Conservation (phyloP, 2,797 vertebrate genomes). For the Myotis pilosus region DNA sequence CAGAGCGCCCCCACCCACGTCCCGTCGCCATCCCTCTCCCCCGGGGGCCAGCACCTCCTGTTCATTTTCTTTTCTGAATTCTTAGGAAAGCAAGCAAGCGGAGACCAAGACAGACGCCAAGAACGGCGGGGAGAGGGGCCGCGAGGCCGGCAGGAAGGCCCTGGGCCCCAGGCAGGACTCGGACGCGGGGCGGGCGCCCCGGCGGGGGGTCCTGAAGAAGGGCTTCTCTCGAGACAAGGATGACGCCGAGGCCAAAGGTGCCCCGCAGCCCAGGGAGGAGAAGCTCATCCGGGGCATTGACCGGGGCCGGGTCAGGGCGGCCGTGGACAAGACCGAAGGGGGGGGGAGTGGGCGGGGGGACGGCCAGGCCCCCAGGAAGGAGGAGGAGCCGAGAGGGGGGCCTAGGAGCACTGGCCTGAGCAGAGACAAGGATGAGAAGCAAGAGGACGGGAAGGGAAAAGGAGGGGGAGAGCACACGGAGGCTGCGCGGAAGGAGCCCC, state of each 20-base stretch:
- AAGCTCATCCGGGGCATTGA: slow-evolving; percentile 82
- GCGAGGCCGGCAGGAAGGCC: slow-evolving; percentile 72
- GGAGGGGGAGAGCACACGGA: background rate
- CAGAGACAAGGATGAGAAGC: slow-evolving; percentile 60
- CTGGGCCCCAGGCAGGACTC: slow-evolving; percentile 65
- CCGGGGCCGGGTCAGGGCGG: slow-evolving; percentile 86
- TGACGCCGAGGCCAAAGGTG: slow-evolving; percentile 76
- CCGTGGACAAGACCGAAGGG: slow-evolving; percentile 81
- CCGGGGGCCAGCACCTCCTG: background rate
- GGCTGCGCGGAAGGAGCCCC: slow-evolving; percentile 51
- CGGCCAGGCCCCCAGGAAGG: slow-evolving; percentile 72
- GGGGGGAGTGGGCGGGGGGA: slow-evolving; percentile 72
- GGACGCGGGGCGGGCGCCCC: slow-evolving; percentile 82
- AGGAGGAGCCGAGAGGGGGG: slow-evolving; percentile 55
- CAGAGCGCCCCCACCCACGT: background rate
- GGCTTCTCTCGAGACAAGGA: slow-evolving; percentile 78
- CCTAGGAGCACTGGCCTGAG: background rate
- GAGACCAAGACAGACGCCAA: slow-evolving; percentile 78
- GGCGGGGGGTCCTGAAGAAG: slow-evolving; percentile 80
- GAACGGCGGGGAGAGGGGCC: slow-evolving; percentile 78
- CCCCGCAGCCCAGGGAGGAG: slow-evolving; percentile 84
- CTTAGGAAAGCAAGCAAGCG: slow-evolving; percentile 79
- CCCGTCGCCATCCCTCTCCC: background rate
- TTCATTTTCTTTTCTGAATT: slow-evolving; percentile 65
- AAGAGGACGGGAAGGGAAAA: slow-evolving; percentile 9